Evolutionary conservation across 2,113 vertebrate genomes (phyloP).

Genomic region (Uropsilus gracilis): DNA sequence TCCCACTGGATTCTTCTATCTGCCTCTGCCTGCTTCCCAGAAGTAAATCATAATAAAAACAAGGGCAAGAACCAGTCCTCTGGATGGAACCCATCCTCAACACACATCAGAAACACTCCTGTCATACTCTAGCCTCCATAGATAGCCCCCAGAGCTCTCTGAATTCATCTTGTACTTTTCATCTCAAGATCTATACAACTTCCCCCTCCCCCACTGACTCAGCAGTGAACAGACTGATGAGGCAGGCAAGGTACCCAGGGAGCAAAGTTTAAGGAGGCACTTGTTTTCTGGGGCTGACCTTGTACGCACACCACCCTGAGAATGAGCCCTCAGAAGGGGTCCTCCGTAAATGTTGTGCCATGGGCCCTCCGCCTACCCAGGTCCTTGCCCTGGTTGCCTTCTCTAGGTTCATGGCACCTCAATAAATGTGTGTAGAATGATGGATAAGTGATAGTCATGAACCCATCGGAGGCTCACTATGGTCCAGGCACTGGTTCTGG

Average conservation of each 20-base stretch:
- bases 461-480: background rate
- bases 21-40: background rate
- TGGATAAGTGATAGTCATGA: background rate
- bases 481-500: background rate
- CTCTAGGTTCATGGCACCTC: background rate
- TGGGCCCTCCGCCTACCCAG: accelerated
- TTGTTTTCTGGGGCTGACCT: background rate
- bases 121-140: background rate
- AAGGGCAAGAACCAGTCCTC: background rate
- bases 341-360: background rate
- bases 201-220: background rate
- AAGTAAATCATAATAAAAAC: background rate
- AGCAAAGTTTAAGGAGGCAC: background rate
- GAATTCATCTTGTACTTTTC: background rate
- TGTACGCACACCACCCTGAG: background rate
- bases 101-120: background rate
- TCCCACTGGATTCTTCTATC: background rate
- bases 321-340: background rate
- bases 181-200: background rate
- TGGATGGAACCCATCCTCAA: background rate
- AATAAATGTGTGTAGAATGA: background rate
- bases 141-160: background rate
- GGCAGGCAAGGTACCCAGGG: background rate
- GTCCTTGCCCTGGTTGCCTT: too few species aligned
- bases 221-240: background rate